Evolutionary conservation across 2,797 vertebrate genomes (phyloP).

Genomic region (Arvicola amphibius): DNA sequence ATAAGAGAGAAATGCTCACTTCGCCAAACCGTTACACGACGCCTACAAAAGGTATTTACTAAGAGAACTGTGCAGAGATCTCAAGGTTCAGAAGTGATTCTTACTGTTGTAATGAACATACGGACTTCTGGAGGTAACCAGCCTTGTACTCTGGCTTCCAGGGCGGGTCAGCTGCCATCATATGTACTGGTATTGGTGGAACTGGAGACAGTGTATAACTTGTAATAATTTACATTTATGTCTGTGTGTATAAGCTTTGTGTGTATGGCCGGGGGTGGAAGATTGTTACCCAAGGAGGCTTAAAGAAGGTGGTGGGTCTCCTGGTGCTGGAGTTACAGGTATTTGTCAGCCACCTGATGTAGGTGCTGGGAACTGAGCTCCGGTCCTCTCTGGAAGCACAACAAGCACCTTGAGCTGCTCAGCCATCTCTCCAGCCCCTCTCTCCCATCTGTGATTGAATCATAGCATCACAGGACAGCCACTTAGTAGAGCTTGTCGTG

Average conservation of each 20-base stretch:
- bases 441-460: background rate
- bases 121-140: background rate
- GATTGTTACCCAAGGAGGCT: background rate
- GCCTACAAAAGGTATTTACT: constrained; percentile 88
- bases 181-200: constrained; percentile 41
- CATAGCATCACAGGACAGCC: constrained; percentile 7
- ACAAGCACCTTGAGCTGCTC: background rate
- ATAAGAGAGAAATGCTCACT: constrained; percentile 85
- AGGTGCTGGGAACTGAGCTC: background rate
- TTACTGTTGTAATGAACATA: background rate
- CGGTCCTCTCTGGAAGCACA: background rate
- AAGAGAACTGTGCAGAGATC: constrained; percentile 24
- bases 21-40: constrained; percentile 81
- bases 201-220: constrained; percentile 54
- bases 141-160: background rate
- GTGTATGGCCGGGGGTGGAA: too few relatives aligned
- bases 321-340: background rate
- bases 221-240: background rate
- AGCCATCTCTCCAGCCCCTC: background rate
- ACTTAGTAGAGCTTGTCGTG: background rate
- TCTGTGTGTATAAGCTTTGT: background rate
- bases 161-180: background rate
- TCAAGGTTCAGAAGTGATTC: constrained; percentile 22
- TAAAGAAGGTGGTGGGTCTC: background rate
- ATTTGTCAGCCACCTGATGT: background rate